These are phyloP conservation scores for Drosophila recens DNA, from an alignment of 2,888 invertebrate genomes.

Conservation along the genomic window DNA sequence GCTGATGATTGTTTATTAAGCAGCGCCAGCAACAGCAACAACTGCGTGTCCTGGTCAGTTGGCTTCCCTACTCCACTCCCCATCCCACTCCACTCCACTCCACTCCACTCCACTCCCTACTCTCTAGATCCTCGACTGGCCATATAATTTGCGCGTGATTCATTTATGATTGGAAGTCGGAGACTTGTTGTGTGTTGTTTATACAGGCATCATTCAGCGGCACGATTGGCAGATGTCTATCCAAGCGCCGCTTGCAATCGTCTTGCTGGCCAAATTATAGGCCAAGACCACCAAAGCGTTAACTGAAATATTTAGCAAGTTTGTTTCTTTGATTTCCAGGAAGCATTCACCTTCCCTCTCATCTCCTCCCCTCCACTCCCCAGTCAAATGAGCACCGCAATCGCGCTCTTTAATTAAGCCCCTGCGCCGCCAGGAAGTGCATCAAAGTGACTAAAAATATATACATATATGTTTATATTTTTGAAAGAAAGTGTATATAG, in stretches of 20 bases:
- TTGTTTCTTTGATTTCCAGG: slow-evolving; percentile 83
- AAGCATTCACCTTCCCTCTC: slow-evolving; percentile 40
- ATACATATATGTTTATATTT: not conserved
- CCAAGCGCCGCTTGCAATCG: slow-evolving; percentile 61
- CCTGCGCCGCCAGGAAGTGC: slow-evolving; percentile 65
- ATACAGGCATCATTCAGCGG: slow-evolving; percentile 54
- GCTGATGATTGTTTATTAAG: slow-evolving; percentile 81
- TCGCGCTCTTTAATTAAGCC: slow-evolving; percentile 76
- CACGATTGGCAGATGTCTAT: slow-evolving; percentile 69
- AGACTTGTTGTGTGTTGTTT: slow-evolving; percentile 36
- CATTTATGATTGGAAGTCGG: slow-evolving; percentile 77
- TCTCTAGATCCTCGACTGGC: slow-evolving; percentile 36
- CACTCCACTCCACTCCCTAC: not conserved
- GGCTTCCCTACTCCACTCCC: not conserved
- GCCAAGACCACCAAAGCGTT: slow-evolving; percentile 81
- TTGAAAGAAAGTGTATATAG: not conserved
- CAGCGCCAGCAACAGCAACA: slow-evolving; percentile 64
- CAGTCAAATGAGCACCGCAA: slow-evolving; percentile 71
- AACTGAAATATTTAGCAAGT: slow-evolving; percentile 82
- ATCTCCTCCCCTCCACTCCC: not conserved
- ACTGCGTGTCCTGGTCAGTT: slow-evolving; percentile 55
- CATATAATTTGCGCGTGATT: slow-evolving; percentile 81
- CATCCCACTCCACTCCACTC: not conserved
- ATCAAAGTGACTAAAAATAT: slow-evolving; percentile 46
- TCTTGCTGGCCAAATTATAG: slow-evolving; percentile 76